Base-by-base conservation (phyloP, 37 sponge, comb jelly and placozoan genomes). In the Halichondria panicea region DNA sequence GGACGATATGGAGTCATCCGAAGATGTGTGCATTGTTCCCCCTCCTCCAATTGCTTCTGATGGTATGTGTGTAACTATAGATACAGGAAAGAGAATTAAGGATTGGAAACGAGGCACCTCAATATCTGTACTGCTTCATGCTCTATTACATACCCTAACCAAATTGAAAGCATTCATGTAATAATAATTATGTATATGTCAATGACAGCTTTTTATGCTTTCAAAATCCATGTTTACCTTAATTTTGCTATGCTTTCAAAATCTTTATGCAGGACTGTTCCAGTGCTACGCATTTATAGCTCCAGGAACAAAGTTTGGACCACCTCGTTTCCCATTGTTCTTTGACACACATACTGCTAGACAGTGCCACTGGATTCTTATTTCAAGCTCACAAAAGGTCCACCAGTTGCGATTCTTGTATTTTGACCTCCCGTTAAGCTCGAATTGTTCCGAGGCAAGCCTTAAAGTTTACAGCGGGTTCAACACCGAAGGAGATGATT, bases 391-490 rank as follows among this genome's bases (percentile, higher is more conserved):
- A 22, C n/a, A 31, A 3, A 40, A 12, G 4, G n/a, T 31, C 9
- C 32, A 63, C 8, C 52, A 52, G 32, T 38, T 74, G 28, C 58
- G 41, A 4, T 41, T 74, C 33, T 42, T 59, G 61, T 74, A 74
- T 31, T 74, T 74, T 60, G 61, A 74, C 44, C 15, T 74, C 33
- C 74, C 74, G 1, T 43, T 25, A 34, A 74, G 61, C 61, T 4
- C 56, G 9, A 46, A 34, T 32, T 74, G 74, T 34, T 19, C 24
- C 3, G 31, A 60, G 0, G 37, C 35, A 21, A 74, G 30, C 8
- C 27, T 74, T 27, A 74, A 25, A 13, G 3, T 74, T 9, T 59
- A 59, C 24, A 38, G 39, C 7, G 18, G 59, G 40, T 28, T 48
- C 4, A 18, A 9, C 30, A 41, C 21, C 5, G 21, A 1, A 5